These are phyloP conservation scores for Sialia sialis DNA, from an alignment of 2,113 vertebrate genomes.

Conservation along the genomic window DNA sequence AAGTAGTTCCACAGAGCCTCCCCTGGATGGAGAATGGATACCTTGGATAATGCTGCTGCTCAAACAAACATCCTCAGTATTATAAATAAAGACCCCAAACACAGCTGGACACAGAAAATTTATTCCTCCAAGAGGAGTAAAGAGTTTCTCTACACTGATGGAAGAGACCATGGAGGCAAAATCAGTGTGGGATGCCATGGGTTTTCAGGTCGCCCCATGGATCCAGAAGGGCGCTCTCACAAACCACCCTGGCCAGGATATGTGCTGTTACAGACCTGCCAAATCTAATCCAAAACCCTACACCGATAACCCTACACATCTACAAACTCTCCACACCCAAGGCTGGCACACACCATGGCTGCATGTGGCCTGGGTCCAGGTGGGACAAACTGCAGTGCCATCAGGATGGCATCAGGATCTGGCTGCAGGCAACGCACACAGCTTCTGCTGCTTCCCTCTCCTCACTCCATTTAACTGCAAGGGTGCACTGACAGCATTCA, in stretches of 20 bases:
- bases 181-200: not conserved
- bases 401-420: fast-evolving
- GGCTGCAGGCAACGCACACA: not conserved
- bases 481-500: not conserved
- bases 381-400: not conserved
- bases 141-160: not conserved
- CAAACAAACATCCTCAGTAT: not conserved
- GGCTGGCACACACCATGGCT: fast-evolving
- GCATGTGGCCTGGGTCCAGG: not conserved
- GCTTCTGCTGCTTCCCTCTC: not conserved
- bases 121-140: not conserved
- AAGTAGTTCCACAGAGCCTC: not conserved
- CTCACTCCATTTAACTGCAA: not conserved
- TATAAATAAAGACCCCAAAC: not conserved
- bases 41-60: not conserved
- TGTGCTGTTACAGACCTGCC: not conserved
- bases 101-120: not conserved
- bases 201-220: not conserved
- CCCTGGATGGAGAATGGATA: not conserved
- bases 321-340: not conserved
- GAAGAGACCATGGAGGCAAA: not conserved
- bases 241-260: not conserved
- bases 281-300: not conserved
- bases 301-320: not conserved
- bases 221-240: fast-evolving